Percentiles rank a stretch among this genome's conserved stretches.
phyloP scores from a whole-genome alignment of 1,140 invertebrate species.

The Vollenhovia emeryi region DNA sequence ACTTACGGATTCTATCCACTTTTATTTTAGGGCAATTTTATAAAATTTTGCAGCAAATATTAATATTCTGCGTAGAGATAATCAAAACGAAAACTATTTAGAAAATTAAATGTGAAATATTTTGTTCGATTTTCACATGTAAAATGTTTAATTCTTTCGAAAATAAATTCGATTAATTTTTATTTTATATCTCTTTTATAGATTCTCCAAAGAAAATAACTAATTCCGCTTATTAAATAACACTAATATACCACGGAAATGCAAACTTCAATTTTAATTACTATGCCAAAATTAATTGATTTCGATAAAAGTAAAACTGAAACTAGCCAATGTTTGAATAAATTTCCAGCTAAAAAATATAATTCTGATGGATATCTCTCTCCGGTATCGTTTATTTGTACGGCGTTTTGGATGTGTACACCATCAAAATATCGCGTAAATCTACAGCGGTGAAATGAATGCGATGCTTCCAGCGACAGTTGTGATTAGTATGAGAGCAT shows the following conservation, averaged over 20 bases:
- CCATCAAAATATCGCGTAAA: slow-evolving; percentile 53
- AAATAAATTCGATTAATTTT: background rate
- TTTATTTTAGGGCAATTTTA: background rate
- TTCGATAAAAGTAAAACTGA: slow-evolving; percentile 2
- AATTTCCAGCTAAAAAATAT: slow-evolving; percentile 54
- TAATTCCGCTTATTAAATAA: background rate
- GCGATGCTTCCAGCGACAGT: slow-evolving; percentile 43
- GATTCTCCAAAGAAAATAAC: background rate
- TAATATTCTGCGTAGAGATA: background rate
- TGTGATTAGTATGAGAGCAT: slow-evolving; percentile 34
- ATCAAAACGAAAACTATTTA: background rate
- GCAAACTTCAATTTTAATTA: slow-evolving; percentile 8
- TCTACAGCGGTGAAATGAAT: slow-evolving; percentile 42
- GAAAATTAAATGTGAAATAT: background rate
- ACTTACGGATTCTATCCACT: background rate
- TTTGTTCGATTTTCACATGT: background rate
- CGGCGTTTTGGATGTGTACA: slow-evolving; percentile 18
- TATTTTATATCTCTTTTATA: background rate
- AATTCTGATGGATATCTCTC: slow-evolving; percentile 34
- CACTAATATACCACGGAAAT: background rate
- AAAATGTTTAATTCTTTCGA: background rate
- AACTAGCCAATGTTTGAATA: slow-evolving; percentile 28
- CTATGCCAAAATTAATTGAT: background rate
- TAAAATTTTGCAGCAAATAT: background rate
- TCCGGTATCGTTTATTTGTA: slow-evolving; percentile 52